A percentile compares a stretch with the other conserved stretches of the same genome.
These are phyloP conservation scores for Myotis myotis DNA, from an alignment of 2,797 vertebrate species.

Conservation along the genomic window DNA sequence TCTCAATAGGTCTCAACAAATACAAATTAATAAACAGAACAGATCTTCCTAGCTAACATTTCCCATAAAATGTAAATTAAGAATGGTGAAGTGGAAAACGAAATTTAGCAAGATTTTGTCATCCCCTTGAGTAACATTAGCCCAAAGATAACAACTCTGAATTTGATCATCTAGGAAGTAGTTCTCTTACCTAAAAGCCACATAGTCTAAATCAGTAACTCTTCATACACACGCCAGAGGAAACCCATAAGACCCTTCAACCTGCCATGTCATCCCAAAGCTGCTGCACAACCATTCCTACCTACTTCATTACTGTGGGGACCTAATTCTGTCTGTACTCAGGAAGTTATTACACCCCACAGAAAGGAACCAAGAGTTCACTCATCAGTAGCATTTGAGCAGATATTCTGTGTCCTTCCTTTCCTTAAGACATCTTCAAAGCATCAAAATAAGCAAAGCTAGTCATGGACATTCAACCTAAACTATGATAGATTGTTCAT, in stretches of 20 bases:
- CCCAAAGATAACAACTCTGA: constrained; percentile 32
- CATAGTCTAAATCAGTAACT: constrained; percentile 44
- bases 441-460: background rate
- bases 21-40: background rate
- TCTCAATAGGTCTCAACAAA: background rate
- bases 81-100: background rate
- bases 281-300: background rate
- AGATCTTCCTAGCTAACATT: background rate
- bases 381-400: background rate
- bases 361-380: background rate
- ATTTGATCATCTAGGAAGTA: constrained; percentile 49
- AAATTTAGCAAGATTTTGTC: constrained; percentile 16
- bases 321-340: background rate
- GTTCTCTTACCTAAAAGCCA: constrained; percentile 35
- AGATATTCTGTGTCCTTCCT: background rate
- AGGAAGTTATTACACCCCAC: background rate
- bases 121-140: constrained; percentile 30
- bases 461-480: background rate
- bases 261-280: background rate
- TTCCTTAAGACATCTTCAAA: background rate
- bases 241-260: background rate
- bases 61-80: constrained; percentile 23
- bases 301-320: background rate
- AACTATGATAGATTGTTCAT: background rate
- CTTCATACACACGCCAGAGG: background rate